Conservation (phyloP, 1,140 invertebrate genomes). For the Gonioctena quinquepunctata region DNA sequence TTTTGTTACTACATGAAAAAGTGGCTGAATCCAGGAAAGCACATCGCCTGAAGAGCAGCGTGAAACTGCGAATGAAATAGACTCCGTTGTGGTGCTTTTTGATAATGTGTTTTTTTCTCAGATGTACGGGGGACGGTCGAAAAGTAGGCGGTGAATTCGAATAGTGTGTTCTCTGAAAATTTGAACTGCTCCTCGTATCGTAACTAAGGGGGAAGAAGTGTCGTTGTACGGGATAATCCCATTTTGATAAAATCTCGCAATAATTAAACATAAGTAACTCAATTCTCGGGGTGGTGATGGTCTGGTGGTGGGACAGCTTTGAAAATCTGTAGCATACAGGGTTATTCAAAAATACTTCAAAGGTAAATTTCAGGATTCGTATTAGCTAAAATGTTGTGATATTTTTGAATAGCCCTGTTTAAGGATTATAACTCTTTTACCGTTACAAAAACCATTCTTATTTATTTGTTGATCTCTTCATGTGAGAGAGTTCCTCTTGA, state of each 20-base stretch:
- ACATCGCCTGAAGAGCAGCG: slow-evolving; percentile 68
- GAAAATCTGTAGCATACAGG: slow-evolving; percentile 18
- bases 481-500: not conserved
- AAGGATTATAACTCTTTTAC: slow-evolving; percentile 30
- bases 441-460: slow-evolving; percentile 34
- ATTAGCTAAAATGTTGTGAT: too few relatives aligned
- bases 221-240: slow-evolving; percentile 26
- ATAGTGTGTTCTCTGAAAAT: slow-evolving; percentile 8
- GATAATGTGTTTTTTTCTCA: not conserved
- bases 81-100: slow-evolving; percentile 11
- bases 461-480: not conserved
- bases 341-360: slow-evolving; percentile 1
- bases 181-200: slow-evolving; percentile 6
- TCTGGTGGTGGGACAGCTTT: slow-evolving; percentile 34
- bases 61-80: not conserved
- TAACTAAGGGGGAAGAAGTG: slow-evolving; percentile 25
- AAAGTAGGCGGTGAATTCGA: not conserved
- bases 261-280: slow-evolving; percentile 22
- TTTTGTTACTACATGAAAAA: slow-evolving; percentile 92
- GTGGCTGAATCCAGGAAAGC: slow-evolving; percentile 82
- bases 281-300: slow-evolving; percentile 36
- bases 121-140: slow-evolving; percentile 1
- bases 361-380: too few relatives aligned
- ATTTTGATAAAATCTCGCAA: slow-evolving; percentile 24
- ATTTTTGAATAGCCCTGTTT: slow-evolving; percentile 7